These are phyloP conservation scores for Zygogramma bicolorata DNA, from an alignment of 2,888 invertebrate genomes.

Conservation along the genomic window DNA sequence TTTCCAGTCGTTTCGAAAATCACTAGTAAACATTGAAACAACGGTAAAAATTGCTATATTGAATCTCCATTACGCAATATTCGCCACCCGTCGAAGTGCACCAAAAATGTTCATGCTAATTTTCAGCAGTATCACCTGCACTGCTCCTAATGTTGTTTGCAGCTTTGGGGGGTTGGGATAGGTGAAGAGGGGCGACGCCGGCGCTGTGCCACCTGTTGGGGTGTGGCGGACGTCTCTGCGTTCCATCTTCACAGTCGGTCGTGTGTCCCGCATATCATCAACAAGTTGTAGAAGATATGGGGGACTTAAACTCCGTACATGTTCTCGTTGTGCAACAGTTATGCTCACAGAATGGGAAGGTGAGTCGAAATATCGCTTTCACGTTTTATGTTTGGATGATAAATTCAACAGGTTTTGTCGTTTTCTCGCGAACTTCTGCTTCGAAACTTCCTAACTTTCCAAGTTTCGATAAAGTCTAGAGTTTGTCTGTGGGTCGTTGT, in stretches of 20 bases:
- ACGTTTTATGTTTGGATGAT: neutral
- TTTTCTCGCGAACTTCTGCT: too few relatives aligned
- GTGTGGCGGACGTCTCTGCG: conserved; percentile 64
- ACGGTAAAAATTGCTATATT: too few relatives aligned
- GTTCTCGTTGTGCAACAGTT: conserved; percentile 37
- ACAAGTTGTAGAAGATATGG: conserved; percentile 27
- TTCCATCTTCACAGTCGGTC: conserved; percentile 63
- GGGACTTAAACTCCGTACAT: conserved; percentile 24
- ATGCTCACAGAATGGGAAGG: neutral
- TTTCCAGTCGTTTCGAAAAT: too few relatives aligned
- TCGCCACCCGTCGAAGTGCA: conserved; percentile 29
- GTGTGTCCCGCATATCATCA: conserved; percentile 54
- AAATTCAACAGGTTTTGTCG: neutral
- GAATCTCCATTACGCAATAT: conserved; percentile 6
- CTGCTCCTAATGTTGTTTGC: conserved; percentile 49
- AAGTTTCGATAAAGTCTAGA: too few relatives aligned
- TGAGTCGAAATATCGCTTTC: neutral
- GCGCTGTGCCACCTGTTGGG: conserved; percentile 62
- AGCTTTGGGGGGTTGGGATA: conserved; percentile 42
- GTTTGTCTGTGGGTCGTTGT: too few relatives aligned
- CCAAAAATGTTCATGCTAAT: conserved; percentile 41
- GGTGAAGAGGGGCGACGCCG: conserved; percentile 59
- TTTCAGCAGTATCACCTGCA: conserved; percentile 49
- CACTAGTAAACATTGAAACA: too few relatives aligned
- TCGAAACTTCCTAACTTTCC: too few relatives aligned